These are phyloP conservation scores for Diuraphis noxia DNA, from an alignment of 1,140 invertebrate genomes.

Conservation along the genomic window DNA sequence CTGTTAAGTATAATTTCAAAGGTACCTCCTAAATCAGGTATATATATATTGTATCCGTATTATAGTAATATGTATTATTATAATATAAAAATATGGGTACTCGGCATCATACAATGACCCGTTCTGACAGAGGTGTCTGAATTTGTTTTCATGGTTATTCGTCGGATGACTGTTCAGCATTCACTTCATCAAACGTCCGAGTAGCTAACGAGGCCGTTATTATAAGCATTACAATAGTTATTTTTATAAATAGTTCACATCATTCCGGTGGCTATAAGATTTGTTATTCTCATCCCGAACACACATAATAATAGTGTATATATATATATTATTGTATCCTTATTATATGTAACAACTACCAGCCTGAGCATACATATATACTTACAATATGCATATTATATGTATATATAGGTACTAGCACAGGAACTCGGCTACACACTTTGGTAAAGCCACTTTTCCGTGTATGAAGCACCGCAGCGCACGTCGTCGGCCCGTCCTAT, in stretches of 20 bases:
- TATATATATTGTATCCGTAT: neutral
- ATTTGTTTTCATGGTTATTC: conserved; percentile 16
- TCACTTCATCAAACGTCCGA: neutral
- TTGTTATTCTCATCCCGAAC: conserved; percentile 7
- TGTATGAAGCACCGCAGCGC: too few relatives aligned
- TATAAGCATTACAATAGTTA: neutral
- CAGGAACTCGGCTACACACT: neutral
- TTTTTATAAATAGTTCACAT: conserved; percentile 10
- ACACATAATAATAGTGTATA: neutral
- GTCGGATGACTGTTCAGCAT: neutral
- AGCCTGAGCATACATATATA: neutral
- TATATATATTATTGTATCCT: neutral
- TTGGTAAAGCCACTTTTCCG: neutral
- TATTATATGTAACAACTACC: neutral
- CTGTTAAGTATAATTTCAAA: neutral
- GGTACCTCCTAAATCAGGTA: neutral
- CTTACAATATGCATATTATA: too few relatives aligned
- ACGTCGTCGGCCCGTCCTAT: neutral
- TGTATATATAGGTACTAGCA: neutral
- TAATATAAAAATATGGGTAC: neutral
- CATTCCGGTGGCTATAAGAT: conserved; percentile 7
- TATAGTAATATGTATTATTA: neutral
- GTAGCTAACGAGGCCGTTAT: neutral
- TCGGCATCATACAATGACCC: neutral
- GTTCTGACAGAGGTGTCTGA: neutral